Base-by-base conservation (phyloP, 2,797 vertebrate genomes). In the Alcedo quadribrachys region DNA sequence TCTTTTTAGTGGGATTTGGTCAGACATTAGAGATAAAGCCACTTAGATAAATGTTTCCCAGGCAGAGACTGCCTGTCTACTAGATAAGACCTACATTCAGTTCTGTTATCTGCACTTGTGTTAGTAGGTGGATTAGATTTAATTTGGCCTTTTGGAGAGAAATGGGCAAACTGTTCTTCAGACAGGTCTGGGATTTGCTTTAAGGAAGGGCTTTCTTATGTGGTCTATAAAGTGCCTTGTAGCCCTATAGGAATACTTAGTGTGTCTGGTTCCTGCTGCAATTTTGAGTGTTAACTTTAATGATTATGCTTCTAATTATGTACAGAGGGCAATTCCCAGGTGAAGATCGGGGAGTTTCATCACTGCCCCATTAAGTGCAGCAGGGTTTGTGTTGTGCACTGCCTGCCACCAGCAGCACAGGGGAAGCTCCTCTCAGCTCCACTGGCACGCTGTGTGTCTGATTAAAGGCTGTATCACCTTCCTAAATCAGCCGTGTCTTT, bases 11-110 rank as follows among this genome's bases (percentile, higher is more conserved):
- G 73, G 40, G 46, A 43, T 68, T 68, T 82, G 63, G 62, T 81
- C 68, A 78, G 82, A 85, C 12, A 5, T 33, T 61, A 28, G 15
- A 81, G 57, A 68, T 83, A 89, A 94, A 80, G 46, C n/a, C 57
- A 54, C 43, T 71, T 67, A 69, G 60, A 60, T 40, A 77, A 92
- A 77, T 45, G 45, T 85, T 92, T 70, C 70, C 57, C 10, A 66
- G 89, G 32, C 69, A 61, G 84, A 85, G 62, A 42, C 61, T 93
- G 79, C n/a, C 46, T 85, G 89, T 81, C 76, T 92, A 13, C 68
- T 75, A 78, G 91, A 55, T 93, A 71, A 90, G 87, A 89, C 61
- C 62, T 82, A 54, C 68, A 71, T 91, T 83, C 92, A 87, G 40
- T 81, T 93, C 77, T 94, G 1, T 81, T 94, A 78, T 58, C 63